A percentile compares a stretch with the other conserved stretches of the same genome.
These are phyloP conservation scores for Ceratina calcarata DNA, from an alignment of 1,140 invertebrate genomes.

Conservation along the genomic window DNA sequence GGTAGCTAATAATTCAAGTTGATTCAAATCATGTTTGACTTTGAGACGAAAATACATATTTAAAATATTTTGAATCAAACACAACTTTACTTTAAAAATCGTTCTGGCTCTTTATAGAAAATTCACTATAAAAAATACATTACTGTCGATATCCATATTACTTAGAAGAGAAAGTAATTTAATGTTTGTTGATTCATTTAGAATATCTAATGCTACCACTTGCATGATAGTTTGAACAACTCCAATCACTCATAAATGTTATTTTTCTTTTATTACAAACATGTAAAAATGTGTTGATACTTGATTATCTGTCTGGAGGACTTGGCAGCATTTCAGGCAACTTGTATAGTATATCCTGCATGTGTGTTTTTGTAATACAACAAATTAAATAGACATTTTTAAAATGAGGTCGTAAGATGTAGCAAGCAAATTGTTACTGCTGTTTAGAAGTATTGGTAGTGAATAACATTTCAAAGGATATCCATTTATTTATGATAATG, in stretches of 20 bases:
- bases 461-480: conserved; percentile 48
- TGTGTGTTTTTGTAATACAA: conserved; percentile 49
- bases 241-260: conserved; percentile 19
- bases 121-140: conserved; percentile 1
- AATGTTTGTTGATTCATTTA: conserved; percentile 33
- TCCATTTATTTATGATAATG: conserved; percentile 53
- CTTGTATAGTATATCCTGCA: conserved; percentile 40
- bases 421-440: conserved; percentile 37
- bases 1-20: conserved; percentile 2
- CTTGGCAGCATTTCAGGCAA: conserved; percentile 40
- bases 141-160: conserved; percentile 13
- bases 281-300: conserved; percentile 35
- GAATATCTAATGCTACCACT: conserved; percentile 22
- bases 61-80: conserved; percentile 10
- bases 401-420: conserved; percentile 42
- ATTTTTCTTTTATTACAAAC: conserved; percentile 31
- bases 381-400: conserved; percentile 38
- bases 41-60: background rate
- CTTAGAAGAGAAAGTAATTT: conserved; percentile 30
- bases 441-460: conserved; percentile 10
- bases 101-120: conserved; percentile 21
- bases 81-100: conserved; percentile 7
- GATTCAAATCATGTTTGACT: background rate
- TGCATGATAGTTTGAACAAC: conserved; percentile 40
- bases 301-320: conserved; percentile 44